Conservation (phyloP, 2,888 invertebrate species). For the Rambutsinella grinnellia region DNA sequence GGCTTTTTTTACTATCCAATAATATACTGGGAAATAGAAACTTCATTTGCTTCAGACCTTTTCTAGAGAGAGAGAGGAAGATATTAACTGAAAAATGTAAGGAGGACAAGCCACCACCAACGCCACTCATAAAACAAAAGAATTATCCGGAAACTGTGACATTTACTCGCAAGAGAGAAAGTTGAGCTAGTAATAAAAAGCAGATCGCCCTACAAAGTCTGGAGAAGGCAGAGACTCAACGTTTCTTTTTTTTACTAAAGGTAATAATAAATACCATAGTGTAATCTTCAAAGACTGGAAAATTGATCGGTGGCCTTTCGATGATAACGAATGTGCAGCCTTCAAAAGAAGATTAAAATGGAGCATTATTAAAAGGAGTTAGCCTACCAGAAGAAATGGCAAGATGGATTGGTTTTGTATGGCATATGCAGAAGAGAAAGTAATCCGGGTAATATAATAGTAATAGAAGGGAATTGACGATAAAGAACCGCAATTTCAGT, state of each 20-base stretch:
- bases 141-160: conserved; percentile 48
- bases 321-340: neutral
- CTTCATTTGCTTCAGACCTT: neutral
- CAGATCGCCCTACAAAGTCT: neutral
- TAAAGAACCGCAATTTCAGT: neutral
- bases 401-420: neutral
- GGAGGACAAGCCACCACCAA: neutral
- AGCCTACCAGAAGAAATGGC: neutral
- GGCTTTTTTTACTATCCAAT: neutral
- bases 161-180: conserved; percentile 41
- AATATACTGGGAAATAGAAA: neutral
- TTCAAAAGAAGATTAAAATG: no score
- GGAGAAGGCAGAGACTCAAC: neutral
- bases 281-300: neutral
- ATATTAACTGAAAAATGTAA: neutral
- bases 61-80: neutral
- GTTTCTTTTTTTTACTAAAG: neutral
- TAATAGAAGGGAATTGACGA: neutral
- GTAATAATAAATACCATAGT: conserved; percentile 1
- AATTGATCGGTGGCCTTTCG: neutral
- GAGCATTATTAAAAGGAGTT: neutral
- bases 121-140: conserved; percentile 53
- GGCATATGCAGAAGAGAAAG: neutral
- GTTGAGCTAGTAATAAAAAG: neutral
- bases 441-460: neutral